Evolutionary conservation across 2,888 invertebrate genomes (phyloP), one percentile per base, ranked within the genome.

Genomic region (Camptogramma bilineatum): DNA sequence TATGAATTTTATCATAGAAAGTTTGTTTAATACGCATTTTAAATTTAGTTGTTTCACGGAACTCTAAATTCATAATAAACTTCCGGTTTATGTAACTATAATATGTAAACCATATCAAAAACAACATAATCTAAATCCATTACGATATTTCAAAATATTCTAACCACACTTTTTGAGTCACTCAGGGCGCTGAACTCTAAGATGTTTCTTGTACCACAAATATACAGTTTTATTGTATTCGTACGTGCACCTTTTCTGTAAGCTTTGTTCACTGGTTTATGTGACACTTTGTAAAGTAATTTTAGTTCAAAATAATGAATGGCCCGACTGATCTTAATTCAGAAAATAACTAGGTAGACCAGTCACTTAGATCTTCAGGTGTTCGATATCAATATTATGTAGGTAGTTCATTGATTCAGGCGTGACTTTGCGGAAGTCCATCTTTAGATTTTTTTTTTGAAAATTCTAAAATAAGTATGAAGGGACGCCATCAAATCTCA

Each of bases 131-230:
- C 2, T 39, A 39, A 28, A 28, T 28, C 28, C 28, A 28, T 28
- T 3, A 39, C 13, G 0, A 10, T 34, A 34, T 34, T 34, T 34
- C 10, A 13, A 34, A 9, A 34, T 24, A 4, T 24, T 24, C 3
- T 13, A 39, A 13, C 34, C 13, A 13, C 13, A 9, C n/a, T 47
- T 47, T 13, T 47, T 31, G 55, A 55, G 28, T 47, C 55, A 47
- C 17, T 28, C 13, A 47, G 55, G 9, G 17, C 55, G 13, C 47
- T 55, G 55, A 55, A 55, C 55, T 55, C 9, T 31, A 5, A 5
- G 4, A 13, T 44, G 16, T 44, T 44, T 44, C 17, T 44, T 44
- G 44, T 17, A 17, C 0, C 8, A 31, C 10, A 31, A 10, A 31
- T 8, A 10, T 9, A 31, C 31, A 16, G 16, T n/a, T 42, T 16